Base-by-base conservation (phyloP, 2,888 invertebrate species). In the Amiota communis region DNA sequence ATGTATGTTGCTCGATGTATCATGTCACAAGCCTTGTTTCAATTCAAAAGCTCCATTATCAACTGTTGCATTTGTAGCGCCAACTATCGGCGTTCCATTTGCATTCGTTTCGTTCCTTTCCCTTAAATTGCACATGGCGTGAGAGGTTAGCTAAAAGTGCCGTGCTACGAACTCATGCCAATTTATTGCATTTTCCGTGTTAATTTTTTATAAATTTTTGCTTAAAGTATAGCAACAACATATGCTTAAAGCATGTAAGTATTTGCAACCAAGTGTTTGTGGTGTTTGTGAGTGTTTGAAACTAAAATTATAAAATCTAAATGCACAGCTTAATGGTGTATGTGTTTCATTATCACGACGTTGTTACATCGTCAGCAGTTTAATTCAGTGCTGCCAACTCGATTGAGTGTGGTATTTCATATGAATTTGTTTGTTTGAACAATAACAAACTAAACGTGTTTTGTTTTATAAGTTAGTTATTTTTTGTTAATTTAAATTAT, bases 111-210 rank as follows among this genome's bases (percentile, higher is more conserved):
- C 72, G 48, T 74, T 79, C 75, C 79, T 79, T 80, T 81, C 73
- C 75, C 76, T 70, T 76, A 71, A 81, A 76, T 81, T 81, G 79
- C 81, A 81, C 81, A 81, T 81, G 81, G 80, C 77, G 51, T 80
- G 78, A 76, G 78, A 80, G 77, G 78, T 79, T 72, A 71, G 75
- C 65, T 74, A 8, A 74, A 76, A 72, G 70, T 80, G 73, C 69
- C 75, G 72, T 73, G 77, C 75, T 65, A 48, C n/a, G 48, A 20
- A 74, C 77, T 79, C 76, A 79, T 79, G 80, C 76, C 78, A 76
- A 79, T 75, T 78, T 72, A 68, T 71, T 75, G 73, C 75, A 74
- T 76, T 75, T 74, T 69, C 51, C 72, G 76, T 74, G 75, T 74
- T 72, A 71, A 72, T 75, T 74, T 76, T 73, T 73, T 74, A 77